Evolutionary conservation across 2,888 invertebrate species (phyloP).

Genomic region (Nomada fabriciana): DNA sequence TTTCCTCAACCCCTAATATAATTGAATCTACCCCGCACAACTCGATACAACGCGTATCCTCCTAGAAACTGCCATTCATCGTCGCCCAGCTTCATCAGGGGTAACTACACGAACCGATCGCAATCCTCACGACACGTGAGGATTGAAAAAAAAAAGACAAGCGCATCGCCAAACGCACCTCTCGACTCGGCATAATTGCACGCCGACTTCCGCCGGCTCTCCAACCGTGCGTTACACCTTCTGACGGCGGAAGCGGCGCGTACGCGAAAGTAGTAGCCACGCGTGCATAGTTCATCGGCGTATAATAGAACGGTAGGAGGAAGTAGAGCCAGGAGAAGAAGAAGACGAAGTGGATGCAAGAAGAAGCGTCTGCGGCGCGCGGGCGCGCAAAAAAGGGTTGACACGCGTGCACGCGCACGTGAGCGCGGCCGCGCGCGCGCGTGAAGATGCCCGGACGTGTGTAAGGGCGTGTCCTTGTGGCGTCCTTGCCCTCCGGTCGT

Average conservation of each 20-base stretch:
- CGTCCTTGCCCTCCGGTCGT: constrained; percentile 83
- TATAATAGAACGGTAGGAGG: constrained; percentile 26
- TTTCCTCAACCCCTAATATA: too few species aligned
- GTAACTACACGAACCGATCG: not conserved
- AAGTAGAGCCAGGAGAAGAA: not conserved
- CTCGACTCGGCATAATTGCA: constrained; percentile 13
- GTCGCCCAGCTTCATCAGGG: not conserved
- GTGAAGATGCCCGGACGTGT: constrained; percentile 50
- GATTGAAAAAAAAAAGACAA: too few species aligned
- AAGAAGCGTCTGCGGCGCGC: constrained; percentile 4
- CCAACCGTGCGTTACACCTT: constrained; percentile 36
- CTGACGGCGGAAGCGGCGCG: constrained; percentile 27
- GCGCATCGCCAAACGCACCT: not conserved
- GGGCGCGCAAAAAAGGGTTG: constrained; percentile 46
- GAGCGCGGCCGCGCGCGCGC: constrained; percentile 26
- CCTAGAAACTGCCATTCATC: not conserved
- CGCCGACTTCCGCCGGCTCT: constrained; percentile 23
- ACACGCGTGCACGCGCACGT: constrained; percentile 48
- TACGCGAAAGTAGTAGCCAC: constrained; percentile 14
- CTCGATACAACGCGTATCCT: too few species aligned
- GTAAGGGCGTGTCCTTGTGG: constrained; percentile 81
- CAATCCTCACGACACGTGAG: not conserved
- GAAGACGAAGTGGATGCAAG: not conserved
- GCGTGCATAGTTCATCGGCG: constrained; percentile 40
- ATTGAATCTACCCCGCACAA: too few species aligned